phyloP scores from a whole-genome alignment of 1,140 invertebrate species.

The Plodia interpunctella region DNA sequence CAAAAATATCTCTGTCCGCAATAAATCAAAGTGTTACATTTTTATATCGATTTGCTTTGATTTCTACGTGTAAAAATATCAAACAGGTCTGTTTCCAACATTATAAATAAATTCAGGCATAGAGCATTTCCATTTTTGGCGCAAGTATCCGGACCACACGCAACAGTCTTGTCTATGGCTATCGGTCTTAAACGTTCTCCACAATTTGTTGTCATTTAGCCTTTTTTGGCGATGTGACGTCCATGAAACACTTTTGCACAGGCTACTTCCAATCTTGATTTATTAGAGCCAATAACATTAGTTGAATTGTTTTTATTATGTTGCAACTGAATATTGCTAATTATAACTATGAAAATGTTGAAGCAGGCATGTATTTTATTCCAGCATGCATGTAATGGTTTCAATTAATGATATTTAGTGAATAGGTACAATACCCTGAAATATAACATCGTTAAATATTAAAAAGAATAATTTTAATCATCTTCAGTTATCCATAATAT shows the following conservation, averaged over 20 bases:
- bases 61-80: too few relatives aligned
- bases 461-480: too few relatives aligned
- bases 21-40: too few relatives aligned
- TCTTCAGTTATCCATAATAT: too few relatives aligned
- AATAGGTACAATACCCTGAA: too few relatives aligned
- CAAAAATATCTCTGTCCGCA: too few relatives aligned
- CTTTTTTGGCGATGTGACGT: constrained; percentile 24
- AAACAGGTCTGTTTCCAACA: background rate
- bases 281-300: background rate
- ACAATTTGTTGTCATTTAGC: constrained; percentile 32
- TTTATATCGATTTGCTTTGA: background rate
- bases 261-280: constrained; percentile 3
- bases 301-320: background rate
- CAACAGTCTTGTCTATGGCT: constrained; percentile 17
- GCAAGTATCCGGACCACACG: constrained; percentile 39
- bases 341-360: too few relatives aligned
- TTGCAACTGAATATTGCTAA: too few relatives aligned
- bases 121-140: constrained; percentile 19
- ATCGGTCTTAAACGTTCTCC: constrained; percentile 22
- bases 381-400: too few relatives aligned
- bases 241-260: constrained; percentile 17
- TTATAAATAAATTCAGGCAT: background rate
- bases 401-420: too few relatives aligned
- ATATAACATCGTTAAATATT: too few relatives aligned
- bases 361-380: too few relatives aligned